Evolutionary conservation across 1,140 invertebrate species (phyloP), one percentile per base, ranked within the genome.

Genomic region (Solenopsis fugax): DNA sequence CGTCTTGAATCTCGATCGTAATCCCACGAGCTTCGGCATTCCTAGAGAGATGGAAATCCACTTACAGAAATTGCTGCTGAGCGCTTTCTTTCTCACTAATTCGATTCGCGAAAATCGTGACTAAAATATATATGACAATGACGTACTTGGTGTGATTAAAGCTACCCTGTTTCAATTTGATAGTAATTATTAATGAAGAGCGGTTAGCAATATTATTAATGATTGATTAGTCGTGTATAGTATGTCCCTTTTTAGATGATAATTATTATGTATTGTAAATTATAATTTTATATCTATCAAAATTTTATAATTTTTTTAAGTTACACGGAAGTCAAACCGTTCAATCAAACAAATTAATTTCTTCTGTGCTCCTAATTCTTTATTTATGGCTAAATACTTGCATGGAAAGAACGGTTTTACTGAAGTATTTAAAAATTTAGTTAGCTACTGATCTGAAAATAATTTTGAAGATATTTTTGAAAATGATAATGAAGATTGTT

Each of bases 21-120:
- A 76, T 76, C 72, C 81, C 24, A 45, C 67, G 64, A 72, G 64
- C 34, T 62, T 48, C 65, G 48, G 21, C 69, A 78, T 37, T 78
- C 45, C 58, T 48, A 50, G 58, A 56, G n/a, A 73, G 81, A 85
- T 48, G 81, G 37, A 77, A 48, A 69, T 64, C 71, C 72, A 85
- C 81, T 85, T 77, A 77, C 81, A 76, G 81, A 85, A 85, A 85
- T 85, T 85, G 72, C 56, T 37, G 56, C 72, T 21, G 54, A 78
- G 21, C 81, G 34, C 21, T 85, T 67, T 85, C 72, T 76, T 60
- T 78, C 18, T 41, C n/a, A 50, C 72, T 85, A 75, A 81, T 81
- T 81, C 29, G 65, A 81, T 81, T 72, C 21, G 37, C 13, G n/a
- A 77, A 60, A 85, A 56, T 10, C 78, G 45, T 56, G 37, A 45